Evolutionary conservation across 2,113 vertebrate species (phyloP).

Genomic region (Heterotis niloticus): DNA sequence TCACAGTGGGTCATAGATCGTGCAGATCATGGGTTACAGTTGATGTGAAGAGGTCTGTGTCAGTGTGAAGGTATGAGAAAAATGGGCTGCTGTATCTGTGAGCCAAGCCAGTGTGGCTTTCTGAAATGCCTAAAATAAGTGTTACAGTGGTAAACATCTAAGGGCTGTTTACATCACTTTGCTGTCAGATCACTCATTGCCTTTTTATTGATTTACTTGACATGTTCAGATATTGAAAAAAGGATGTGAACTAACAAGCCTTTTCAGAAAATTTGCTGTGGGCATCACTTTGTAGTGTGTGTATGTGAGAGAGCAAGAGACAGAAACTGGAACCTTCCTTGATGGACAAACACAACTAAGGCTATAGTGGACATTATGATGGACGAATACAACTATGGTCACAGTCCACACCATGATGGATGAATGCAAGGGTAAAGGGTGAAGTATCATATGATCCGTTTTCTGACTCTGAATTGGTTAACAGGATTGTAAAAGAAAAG

Average conservation of each 20-base stretch:
- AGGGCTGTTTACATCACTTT: conserved; percentile 19
- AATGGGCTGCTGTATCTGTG: not conserved
- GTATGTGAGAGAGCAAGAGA: not conserved
- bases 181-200: conserved; percentile 6
- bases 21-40: no score
- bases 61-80: not conserved
- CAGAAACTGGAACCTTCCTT: not conserved
- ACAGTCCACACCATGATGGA: no score
- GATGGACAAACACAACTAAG: not conserved
- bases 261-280: conserved; percentile 28
- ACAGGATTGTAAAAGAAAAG: no score
- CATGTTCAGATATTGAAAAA: conserved; percentile 18
- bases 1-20: no score
- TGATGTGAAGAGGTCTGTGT: not conserved
- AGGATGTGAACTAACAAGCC: conserved; percentile 12
- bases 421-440: no score
- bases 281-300: not conserved
- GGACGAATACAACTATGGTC: no score
- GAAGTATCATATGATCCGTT: no score
- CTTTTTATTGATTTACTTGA: conserved; percentile 26
- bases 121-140: not conserved
- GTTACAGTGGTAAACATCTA: conserved; percentile 20
- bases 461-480: no score
- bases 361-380: no score
- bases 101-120: no score